phyloP scores from a whole-genome alignment of 1,140 invertebrate genomes.

The Drosophila pachea region DNA sequence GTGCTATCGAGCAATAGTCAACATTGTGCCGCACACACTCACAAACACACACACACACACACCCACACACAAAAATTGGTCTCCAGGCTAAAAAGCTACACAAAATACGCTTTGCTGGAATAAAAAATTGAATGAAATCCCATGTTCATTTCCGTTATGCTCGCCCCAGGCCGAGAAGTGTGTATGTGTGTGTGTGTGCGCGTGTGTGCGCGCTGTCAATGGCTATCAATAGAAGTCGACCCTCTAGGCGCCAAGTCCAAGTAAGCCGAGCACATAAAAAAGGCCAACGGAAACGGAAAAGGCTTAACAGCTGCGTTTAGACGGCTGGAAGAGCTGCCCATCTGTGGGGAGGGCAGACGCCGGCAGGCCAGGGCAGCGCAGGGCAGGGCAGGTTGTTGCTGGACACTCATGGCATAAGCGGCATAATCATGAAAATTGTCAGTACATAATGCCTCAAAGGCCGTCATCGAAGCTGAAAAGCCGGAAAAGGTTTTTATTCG shows the following conservation, averaged over 20 bases:
- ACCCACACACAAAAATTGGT: not conserved
- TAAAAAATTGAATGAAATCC: slow-evolving; percentile 62
- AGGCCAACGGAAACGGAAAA: slow-evolving; percentile 68
- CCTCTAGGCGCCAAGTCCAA: slow-evolving; percentile 61
- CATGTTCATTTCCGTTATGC: slow-evolving; percentile 60
- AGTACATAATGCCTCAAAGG: slow-evolving; percentile 77
- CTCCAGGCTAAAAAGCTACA: slow-evolving; percentile 6
- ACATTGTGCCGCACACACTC: slow-evolving; percentile 11
- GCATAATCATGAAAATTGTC: slow-evolving; percentile 77
- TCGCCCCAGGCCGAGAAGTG: slow-evolving; percentile 33
- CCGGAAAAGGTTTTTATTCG: slow-evolving; percentile 74
- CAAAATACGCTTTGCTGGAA: slow-evolving; percentile 29
- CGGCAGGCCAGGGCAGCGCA: not conserved
- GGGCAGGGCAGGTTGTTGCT: slow-evolving; percentile 17
- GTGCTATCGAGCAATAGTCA: slow-evolving; percentile 33
- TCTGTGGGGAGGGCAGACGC: not conserved
- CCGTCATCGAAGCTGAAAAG: slow-evolving; percentile 59
- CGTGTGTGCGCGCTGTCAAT: slow-evolving; percentile 50
- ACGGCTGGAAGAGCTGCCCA: slow-evolving; percentile 24
- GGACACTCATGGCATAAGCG: slow-evolving; percentile 65
- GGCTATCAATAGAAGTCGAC: slow-evolving; percentile 61
- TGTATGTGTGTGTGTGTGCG: slow-evolving; percentile 21
- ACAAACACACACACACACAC: slow-evolving; percentile 5
- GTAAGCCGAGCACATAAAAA: slow-evolving; percentile 47
- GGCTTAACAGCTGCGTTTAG: slow-evolving; percentile 74